These are phyloP conservation scores for Prietella phreatophila DNA, from an alignment of 2,113 vertebrate species.

Conservation along the genomic window DNA sequence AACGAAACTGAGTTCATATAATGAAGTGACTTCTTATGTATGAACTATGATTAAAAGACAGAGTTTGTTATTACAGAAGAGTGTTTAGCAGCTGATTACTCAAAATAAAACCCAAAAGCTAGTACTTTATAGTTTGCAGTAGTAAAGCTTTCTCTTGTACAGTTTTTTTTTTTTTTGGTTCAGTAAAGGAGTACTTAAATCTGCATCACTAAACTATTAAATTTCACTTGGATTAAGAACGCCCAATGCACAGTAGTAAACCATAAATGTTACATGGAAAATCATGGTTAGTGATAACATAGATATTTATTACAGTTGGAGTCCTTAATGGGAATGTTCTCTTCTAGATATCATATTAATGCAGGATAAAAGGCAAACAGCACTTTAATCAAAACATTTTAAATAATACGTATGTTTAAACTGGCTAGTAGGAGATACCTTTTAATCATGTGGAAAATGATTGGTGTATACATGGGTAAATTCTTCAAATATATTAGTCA, in stretches of 20 bases:
- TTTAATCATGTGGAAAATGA: neutral
- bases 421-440: neutral
- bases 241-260: neutral
- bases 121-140: neutral
- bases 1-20: neutral
- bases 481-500: neutral
- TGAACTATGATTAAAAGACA: neutral
- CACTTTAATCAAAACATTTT: neutral
- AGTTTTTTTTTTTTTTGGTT: neutral
- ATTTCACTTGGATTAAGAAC: neutral
- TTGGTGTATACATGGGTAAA: neutral
- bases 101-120: neutral
- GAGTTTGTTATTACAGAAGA: neutral
- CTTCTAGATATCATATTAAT: neutral
- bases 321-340: neutral
- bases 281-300: neutral
- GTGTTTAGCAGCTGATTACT: neutral
- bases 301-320: neutral
- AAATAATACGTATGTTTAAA: neutral
- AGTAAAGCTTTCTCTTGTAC: neutral
- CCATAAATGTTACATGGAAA: neutral
- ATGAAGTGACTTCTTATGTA: neutral
- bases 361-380: neutral
- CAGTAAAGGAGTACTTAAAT: neutral
- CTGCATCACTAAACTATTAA: neutral